phyloP scores from a whole-genome alignment of 1,140 invertebrate species.

The Pissodes strobi region DNA sequence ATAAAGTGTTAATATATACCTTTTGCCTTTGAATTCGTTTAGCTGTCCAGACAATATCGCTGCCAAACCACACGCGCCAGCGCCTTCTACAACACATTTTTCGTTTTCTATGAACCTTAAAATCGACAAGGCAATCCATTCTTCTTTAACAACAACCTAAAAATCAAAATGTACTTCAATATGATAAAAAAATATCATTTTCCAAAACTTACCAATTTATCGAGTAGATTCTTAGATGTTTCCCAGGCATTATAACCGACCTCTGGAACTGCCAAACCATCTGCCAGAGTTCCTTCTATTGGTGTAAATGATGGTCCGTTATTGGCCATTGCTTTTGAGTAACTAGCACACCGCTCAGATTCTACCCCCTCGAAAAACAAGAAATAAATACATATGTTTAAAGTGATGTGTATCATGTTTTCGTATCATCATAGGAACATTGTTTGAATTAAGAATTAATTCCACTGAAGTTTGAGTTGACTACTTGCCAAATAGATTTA shows the following conservation, averaged over 20 bases:
- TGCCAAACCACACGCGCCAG: constrained; percentile 85
- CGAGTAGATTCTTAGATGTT: constrained; percentile 76
- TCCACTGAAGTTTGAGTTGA: no score
- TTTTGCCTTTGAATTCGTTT: constrained; percentile 83
- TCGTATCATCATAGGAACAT: no score
- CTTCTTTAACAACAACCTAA: constrained; percentile 75
- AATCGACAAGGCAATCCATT: constrained; percentile 88
- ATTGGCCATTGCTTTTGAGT: constrained; percentile 72
- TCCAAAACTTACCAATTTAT: constrained; percentile 83
- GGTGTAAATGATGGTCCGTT: constrained; percentile 71
- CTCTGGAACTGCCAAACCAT: constrained; percentile 88
- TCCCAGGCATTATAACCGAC: constrained; percentile 88
- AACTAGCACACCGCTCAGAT: constrained; percentile 87
- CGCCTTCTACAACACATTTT: constrained; percentile 92
- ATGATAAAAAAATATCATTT: no score
- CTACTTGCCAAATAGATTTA: no score
- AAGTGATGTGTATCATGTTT: no score
- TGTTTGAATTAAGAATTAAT: no score
- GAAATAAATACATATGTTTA: no score
- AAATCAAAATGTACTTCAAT: no score
- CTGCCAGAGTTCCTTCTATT: constrained; percentile 80
- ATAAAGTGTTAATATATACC: constrained; percentile 59
- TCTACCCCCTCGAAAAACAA: constrained; percentile 84
- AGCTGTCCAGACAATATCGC: constrained; percentile 83
- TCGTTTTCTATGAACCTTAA: constrained; percentile 84